phyloP scores from a whole-genome alignment of 2,888 invertebrate genomes.

The Sycophila texana region DNA sequence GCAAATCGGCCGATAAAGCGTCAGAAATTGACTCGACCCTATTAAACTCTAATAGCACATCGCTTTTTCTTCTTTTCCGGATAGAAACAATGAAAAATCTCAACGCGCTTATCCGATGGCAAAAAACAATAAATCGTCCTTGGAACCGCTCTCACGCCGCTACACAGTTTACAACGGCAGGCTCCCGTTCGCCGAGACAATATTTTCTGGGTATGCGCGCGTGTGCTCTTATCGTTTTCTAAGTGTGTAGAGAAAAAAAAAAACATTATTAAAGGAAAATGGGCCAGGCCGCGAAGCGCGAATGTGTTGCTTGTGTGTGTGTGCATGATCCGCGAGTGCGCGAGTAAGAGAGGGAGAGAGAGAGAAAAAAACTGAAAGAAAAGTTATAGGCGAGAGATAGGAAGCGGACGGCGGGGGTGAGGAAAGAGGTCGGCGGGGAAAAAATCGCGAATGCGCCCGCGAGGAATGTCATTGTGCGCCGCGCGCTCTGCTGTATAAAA shows the following conservation, averaged over 20 bases:
- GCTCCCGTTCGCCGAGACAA: constrained; percentile 12
- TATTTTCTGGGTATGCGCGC: constrained; percentile 19
- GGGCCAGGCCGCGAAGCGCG: constrained; percentile 14
- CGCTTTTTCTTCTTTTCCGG: too few relatives aligned
- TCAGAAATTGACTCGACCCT: too few relatives aligned
- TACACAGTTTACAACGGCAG: too few relatives aligned
- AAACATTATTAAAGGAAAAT: constrained; percentile 36
- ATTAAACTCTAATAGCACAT: too few relatives aligned
- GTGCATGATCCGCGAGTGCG: constrained; percentile 10
- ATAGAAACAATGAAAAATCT: neutral
- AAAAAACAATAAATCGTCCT: neutral
- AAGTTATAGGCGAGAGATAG: constrained; percentile 10
- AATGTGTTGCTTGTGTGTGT: neutral
- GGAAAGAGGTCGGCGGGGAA: constrained; percentile 33
- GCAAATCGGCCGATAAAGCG: too few relatives aligned
- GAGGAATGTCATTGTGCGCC: constrained; percentile 42
- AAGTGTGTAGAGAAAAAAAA: constrained; percentile 32
- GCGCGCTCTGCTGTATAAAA: constrained; percentile 29
- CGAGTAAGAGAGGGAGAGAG: neutral
- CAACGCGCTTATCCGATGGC: neutral
- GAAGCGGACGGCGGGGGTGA: constrained; percentile 23
- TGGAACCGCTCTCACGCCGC: neutral
- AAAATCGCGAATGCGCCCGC: constrained; percentile 40
- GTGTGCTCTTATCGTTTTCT: constrained; percentile 36
- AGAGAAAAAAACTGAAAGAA: neutral